These are phyloP conservation scores for Lucinisca nassula DNA, from an alignment of 2,888 invertebrate species.

Conservation along the genomic window DNA sequence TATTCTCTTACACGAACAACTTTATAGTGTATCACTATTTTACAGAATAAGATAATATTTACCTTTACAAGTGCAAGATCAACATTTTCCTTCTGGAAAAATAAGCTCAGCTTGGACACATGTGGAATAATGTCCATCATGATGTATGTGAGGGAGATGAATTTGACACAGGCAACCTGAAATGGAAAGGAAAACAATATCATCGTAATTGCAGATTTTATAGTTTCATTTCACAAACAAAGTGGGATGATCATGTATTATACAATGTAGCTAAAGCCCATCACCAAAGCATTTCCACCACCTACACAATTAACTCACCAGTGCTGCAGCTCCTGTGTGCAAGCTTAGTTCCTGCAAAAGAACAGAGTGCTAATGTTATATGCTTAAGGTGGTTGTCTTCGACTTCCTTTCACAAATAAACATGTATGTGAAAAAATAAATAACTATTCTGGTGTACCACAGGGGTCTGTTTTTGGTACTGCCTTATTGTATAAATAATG, in stretches of 20 bases:
- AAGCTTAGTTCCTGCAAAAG: background rate
- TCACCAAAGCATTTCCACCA: background rate
- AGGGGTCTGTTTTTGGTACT: too few species aligned
- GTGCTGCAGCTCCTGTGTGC: background rate
- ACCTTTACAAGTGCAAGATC: background rate
- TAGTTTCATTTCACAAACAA: too few species aligned
- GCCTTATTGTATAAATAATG: too few species aligned
- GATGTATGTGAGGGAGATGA: slow-evolving; percentile 42
- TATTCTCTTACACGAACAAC: too few species aligned
- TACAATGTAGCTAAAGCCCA: too few species aligned
- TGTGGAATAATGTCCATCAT: slow-evolving; percentile 55
- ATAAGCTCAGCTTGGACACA: background rate
- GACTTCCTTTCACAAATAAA: too few species aligned
- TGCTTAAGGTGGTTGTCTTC: too few species aligned
- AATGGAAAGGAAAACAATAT: background rate
- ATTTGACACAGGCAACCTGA: slow-evolving; percentile 9
- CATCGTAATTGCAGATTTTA: too few species aligned
- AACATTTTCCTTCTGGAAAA: slow-evolving; percentile 6
- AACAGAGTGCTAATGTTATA: background rate
- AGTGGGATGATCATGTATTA: too few species aligned
- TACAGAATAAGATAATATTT: background rate
- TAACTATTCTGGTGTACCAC: too few species aligned
- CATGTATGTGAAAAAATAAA: too few species aligned
- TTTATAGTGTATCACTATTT: background rate
- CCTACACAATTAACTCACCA: background rate